Conservation (phyloP, 1,140 invertebrate species). For the Tyrophagus putrescentiae region DNA sequence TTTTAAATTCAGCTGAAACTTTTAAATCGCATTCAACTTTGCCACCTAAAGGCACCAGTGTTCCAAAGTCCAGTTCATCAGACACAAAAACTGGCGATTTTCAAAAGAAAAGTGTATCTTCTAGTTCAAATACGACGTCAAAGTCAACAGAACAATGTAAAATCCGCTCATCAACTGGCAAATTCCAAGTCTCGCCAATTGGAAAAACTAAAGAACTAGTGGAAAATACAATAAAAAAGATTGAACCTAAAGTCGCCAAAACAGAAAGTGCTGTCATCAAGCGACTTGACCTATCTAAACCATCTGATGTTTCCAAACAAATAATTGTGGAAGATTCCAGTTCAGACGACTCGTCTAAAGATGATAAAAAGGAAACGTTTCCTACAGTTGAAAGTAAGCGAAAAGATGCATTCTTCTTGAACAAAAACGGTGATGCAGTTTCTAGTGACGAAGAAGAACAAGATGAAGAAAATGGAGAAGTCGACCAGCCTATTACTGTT, state of each 20-base stretch:
- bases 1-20: too few species aligned
- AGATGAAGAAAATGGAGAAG: constrained; percentile 13
- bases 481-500: background rate
- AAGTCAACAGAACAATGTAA: too few species aligned
- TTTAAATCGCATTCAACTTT: background rate
- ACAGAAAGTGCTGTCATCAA: constrained; percentile 3
- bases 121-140: too few species aligned
- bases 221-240: background rate
- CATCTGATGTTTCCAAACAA: too few species aligned
- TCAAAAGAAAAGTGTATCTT: too few species aligned
- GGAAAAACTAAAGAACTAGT: too few species aligned
- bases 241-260: background rate
- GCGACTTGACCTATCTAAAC: too few species aligned
- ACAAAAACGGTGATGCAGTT: background rate
- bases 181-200: constrained; percentile 8
- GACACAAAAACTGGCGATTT: background rate
- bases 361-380: background rate
- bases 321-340: background rate
- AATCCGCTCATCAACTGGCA: background rate
- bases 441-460: constrained; percentile 16
- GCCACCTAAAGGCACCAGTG: background rate
- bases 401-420: constrained; percentile 10
- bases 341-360: background rate
- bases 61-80: background rate
- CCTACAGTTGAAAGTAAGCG: background rate